These are phyloP conservation scores for Acanthococcus lagerstroemiae DNA, from an alignment of 2,888 invertebrate species.

Conservation along the genomic window DNA sequence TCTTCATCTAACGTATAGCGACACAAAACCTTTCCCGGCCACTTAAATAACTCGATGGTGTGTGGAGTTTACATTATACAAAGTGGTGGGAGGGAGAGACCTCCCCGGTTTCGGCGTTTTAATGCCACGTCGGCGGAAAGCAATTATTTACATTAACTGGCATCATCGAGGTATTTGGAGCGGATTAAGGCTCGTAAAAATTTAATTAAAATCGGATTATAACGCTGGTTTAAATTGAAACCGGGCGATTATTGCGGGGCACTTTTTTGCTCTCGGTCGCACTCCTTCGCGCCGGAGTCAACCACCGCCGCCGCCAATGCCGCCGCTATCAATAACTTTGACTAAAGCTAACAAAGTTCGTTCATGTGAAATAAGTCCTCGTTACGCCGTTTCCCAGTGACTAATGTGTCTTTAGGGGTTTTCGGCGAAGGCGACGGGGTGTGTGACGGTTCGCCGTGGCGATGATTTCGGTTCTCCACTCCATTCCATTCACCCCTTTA, in stretches of 20 bases:
- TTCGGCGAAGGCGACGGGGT: background rate
- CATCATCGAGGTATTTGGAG: constrained; percentile 27
- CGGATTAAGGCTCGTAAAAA: constrained; percentile 30
- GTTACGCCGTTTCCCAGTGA: constrained; percentile 15
- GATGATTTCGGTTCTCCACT: background rate
- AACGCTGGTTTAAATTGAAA: constrained; percentile 26
- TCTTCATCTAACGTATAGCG: too few species aligned
- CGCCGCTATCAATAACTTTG: constrained; percentile 24
- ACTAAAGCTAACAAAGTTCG: constrained; percentile 28
- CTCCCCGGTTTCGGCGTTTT: too few species aligned
- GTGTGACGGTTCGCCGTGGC: background rate
- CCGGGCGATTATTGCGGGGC: constrained; percentile 22
- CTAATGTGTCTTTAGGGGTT: constrained; percentile 29
- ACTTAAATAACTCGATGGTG: too few species aligned
- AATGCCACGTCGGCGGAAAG: too few species aligned
- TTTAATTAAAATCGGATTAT: constrained; percentile 30
- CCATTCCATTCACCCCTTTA: background rate
- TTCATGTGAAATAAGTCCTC: constrained; percentile 30
- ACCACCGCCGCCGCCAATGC: background rate
- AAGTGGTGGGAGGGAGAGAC: too few species aligned
- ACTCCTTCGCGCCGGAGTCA: background rate
- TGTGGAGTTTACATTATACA: too few species aligned
- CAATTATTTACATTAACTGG: constrained; percentile 28
- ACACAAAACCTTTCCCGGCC: too few species aligned
- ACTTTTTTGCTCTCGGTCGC: background rate